Percentiles rank a stretch among this genome's conserved stretches.
These are phyloP conservation scores for Bugula neritina DNA, from an alignment of 2,888 invertebrate genomes.

Conservation along the genomic window DNA sequence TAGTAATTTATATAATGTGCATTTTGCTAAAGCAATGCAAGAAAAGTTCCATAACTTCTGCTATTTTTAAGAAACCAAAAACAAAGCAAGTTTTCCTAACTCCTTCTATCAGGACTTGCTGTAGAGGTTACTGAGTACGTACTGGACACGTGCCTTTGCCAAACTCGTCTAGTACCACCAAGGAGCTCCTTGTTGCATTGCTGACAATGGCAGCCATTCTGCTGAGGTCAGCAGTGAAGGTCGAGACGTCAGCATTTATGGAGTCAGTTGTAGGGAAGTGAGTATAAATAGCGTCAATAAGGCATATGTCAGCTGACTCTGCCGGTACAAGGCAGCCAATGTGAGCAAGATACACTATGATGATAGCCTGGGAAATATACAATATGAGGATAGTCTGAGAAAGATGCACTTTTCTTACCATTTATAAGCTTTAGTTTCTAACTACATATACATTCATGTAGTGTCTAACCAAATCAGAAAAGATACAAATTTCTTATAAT, in stretches of 20 bases:
- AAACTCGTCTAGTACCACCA: constrained; percentile 82
- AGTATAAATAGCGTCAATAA: constrained; percentile 69
- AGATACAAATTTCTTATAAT: too few relatives aligned
- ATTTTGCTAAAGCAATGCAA: too few relatives aligned
- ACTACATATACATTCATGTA: too few relatives aligned
- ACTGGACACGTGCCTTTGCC: constrained; percentile 70
- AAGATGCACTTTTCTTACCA: too few relatives aligned
- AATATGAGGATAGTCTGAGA: too few relatives aligned
- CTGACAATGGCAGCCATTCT: constrained; percentile 57
- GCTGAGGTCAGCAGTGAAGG: constrained; percentile 72
- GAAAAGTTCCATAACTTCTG: too few relatives aligned
- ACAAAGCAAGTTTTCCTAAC: too few relatives aligned
- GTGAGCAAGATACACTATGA: constrained; percentile 78
- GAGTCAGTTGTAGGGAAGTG: constrained; percentile 72
- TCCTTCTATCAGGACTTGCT: too few relatives aligned
- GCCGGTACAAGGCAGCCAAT: constrained; percentile 86
- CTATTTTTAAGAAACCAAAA: too few relatives aligned
- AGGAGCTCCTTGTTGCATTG: constrained; percentile 62
- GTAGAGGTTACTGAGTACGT: constrained; percentile 30
- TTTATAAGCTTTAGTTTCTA: too few relatives aligned
- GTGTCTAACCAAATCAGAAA: too few relatives aligned
- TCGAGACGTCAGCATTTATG: constrained; percentile 71
- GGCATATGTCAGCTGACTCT: constrained; percentile 64
- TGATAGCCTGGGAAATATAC: constrained; percentile 56
- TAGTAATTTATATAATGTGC: too few relatives aligned